These are phyloP conservation scores for Muscicapa striata DNA, from an alignment of 2,797 vertebrate genomes.

Conservation along the genomic window DNA sequence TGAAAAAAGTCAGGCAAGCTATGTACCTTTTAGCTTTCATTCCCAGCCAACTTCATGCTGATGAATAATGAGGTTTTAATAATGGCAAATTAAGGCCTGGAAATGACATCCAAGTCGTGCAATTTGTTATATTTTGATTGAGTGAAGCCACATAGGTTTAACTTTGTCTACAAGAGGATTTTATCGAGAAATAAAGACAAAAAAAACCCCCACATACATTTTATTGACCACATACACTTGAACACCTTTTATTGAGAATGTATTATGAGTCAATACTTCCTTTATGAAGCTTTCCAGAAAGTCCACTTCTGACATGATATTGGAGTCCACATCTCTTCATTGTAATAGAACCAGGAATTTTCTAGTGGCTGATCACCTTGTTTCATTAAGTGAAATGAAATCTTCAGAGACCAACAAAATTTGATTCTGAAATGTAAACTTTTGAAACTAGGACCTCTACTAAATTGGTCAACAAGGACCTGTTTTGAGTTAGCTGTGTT, in stretches of 20 bases:
- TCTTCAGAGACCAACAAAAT: background rate
- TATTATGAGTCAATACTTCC: background rate
- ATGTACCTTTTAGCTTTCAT: background rate
- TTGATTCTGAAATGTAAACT: background rate
- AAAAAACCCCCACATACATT: background rate
- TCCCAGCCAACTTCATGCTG: background rate
- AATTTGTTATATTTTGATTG: background rate
- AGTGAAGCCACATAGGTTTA: background rate
- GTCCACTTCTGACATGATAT: background rate
- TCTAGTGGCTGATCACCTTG: background rate
- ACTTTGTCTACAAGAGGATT: background rate
- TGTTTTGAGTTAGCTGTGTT: background rate
- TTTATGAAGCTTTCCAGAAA: background rate
- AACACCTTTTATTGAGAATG: constrained; percentile 25
- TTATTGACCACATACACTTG: background rate
- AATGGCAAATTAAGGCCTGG: background rate
- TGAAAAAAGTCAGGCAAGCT: background rate
- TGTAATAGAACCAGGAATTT: background rate
- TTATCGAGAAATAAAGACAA: background rate
- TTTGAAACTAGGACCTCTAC: background rate
- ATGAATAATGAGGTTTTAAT: background rate
- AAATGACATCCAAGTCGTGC: background rate
- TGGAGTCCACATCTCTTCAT: background rate
- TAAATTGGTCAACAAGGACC: background rate
- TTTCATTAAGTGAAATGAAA: background rate